A percentile compares a stretch with the other conserved stretches of the same genome.
phyloP scores from a whole-genome alignment of 2,888 invertebrate species.

The Coelinius sp. region DNA sequence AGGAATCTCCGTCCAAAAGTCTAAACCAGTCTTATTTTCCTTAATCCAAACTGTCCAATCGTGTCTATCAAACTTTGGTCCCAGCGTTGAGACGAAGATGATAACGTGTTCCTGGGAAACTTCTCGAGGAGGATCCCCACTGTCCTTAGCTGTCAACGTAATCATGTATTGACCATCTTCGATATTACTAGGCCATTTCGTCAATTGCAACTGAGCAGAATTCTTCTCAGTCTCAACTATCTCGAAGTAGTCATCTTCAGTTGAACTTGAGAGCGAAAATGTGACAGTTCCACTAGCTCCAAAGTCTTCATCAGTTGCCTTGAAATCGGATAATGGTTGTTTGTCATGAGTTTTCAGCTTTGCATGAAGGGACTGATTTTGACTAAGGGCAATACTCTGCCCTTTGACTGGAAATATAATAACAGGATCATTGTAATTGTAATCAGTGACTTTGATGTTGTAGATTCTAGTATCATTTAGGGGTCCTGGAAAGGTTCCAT shows the following conservation, averaged over 20 bases:
- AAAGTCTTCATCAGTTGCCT: constrained; percentile 74
- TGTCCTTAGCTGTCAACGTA: constrained; percentile 47
- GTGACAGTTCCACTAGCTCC: constrained; percentile 74
- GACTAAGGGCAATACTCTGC: constrained; percentile 43
- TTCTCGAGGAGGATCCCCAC: constrained; percentile 44
- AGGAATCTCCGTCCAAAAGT: constrained; percentile 40
- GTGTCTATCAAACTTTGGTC: constrained; percentile 46
- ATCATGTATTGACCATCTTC: constrained; percentile 36
- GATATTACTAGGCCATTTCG: constrained; percentile 8
- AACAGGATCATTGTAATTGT: constrained; percentile 75
- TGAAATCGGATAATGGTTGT: constrained; percentile 69
- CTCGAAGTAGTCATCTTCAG: constrained; percentile 47
- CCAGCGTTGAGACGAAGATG: constrained; percentile 46
- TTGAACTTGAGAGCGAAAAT: constrained; percentile 69
- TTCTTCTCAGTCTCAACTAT: constrained; percentile 43
- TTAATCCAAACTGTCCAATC: constrained; percentile 49
- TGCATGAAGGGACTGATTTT: constrained; percentile 51
- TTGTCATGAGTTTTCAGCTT: constrained; percentile 63
- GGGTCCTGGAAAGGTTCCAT: constrained; percentile 70
- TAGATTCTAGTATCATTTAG: constrained; percentile 68
- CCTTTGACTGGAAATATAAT: constrained; percentile 72
- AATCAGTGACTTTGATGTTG: constrained; percentile 72
- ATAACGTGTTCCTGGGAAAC: constrained; percentile 39
- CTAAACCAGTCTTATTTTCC: constrained; percentile 48
- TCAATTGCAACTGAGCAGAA: constrained; percentile 47